Conservation (phyloP, 2,797 vertebrate species). For the Esox lucius region DNA sequence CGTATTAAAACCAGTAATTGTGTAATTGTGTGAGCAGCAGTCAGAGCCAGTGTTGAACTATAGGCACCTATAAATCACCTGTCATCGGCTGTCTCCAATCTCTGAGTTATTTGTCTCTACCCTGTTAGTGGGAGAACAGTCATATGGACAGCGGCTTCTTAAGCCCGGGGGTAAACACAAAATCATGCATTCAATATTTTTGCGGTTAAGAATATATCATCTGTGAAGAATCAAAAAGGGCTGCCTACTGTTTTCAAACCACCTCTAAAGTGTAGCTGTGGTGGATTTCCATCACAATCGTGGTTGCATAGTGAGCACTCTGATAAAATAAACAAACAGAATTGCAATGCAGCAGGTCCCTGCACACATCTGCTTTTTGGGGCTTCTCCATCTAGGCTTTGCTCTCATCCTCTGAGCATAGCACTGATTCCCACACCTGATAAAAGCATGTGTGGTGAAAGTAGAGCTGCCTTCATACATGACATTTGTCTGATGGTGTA, state of each 20-base stretch:
- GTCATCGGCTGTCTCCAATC: background rate
- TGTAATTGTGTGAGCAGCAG: background rate
- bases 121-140: constrained; percentile 32
- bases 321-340: background rate
- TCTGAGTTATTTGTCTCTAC: background rate
- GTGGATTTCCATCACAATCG: background rate
- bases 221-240: constrained; percentile 9
- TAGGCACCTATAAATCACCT: background rate
- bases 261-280: background rate
- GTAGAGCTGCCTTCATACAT: constrained; percentile 22
- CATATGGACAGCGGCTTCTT: constrained; percentile 50
- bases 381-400: background rate
- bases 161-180: constrained; percentile 23
- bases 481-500: constrained; percentile 15
- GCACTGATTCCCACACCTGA: constrained; percentile 16
- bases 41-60: background rate
- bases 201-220: constrained; percentile 38
- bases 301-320: background rate
- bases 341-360: background rate
- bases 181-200: constrained; percentile 38
- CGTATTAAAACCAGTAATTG: background rate
- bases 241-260: background rate
- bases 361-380: too few species aligned
- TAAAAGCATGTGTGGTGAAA: constrained; percentile 36
- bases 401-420: constrained; percentile 19